phyloP scores from a whole-genome alignment of 2,113 vertebrate species.

The Rynchops niger region DNA sequence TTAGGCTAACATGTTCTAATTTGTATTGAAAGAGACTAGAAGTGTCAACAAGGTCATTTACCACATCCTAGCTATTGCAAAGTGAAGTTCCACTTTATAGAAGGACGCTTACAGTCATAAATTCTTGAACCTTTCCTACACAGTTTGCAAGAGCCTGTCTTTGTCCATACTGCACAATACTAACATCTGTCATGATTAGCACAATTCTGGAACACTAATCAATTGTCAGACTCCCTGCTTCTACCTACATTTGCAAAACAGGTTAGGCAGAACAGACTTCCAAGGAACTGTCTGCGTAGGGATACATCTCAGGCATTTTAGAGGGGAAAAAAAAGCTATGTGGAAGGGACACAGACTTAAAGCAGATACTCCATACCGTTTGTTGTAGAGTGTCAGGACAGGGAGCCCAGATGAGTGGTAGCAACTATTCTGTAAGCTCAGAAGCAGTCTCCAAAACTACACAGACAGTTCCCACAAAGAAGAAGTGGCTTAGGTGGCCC shows the following conservation, averaged over 20 bases:
- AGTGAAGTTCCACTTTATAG: neutral
- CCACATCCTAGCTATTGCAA: neutral
- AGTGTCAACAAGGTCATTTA: slow-evolving; percentile 24
- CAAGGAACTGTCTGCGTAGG: neutral
- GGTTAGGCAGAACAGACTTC: neutral
- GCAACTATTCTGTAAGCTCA: neutral
- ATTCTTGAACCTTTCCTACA: neutral
- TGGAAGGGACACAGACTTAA: neutral
- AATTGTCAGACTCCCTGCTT: neutral
- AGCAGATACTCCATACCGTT: neutral
- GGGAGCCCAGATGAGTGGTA: neutral
- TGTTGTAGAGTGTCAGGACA: neutral
- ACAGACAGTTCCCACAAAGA: neutral
- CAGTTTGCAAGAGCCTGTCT: neutral
- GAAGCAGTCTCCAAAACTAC: neutral
- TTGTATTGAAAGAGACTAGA: slow-evolving; percentile 42
- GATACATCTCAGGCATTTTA: neutral
- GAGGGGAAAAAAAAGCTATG: neutral
- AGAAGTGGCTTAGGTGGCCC: neutral
- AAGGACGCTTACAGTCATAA: neutral
- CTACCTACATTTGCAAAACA: neutral
- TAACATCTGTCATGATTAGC: neutral
- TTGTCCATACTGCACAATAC: neutral
- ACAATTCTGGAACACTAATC: neutral
- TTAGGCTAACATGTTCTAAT: slow-evolving; percentile 55